A percentile compares a stretch with the other conserved stretches of the same genome.
These are phyloP conservation scores for Spisula solida DNA, from an alignment of 2,888 invertebrate species.

Conservation along the genomic window DNA sequence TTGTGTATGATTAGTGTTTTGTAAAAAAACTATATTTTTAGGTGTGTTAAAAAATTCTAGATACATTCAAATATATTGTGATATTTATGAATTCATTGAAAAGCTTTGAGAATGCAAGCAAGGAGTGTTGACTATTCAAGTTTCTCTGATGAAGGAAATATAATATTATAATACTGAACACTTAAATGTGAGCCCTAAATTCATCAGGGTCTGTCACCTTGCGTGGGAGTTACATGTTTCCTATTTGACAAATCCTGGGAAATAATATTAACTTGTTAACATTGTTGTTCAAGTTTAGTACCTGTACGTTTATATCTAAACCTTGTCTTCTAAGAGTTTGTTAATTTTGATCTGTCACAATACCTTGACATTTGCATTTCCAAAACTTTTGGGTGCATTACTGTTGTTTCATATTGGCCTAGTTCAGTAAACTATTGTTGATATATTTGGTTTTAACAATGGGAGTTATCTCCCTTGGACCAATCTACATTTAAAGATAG, in stretches of 20 bases:
- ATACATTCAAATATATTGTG: neutral
- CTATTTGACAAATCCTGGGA: too few relatives aligned
- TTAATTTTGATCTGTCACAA: too few relatives aligned
- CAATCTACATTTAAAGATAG: neutral
- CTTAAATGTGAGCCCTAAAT: too few relatives aligned
- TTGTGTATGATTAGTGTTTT: constrained; percentile 72
- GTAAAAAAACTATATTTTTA: neutral
- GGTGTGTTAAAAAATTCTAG: neutral
- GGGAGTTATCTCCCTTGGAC: neutral
- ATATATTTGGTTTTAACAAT: neutral
- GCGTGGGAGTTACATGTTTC: too few relatives aligned
- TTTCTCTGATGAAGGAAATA: too few relatives aligned
- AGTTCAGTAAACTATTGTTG: neutral
- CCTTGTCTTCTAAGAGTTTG: too few relatives aligned
- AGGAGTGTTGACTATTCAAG: too few relatives aligned
- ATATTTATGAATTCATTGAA: neutral
- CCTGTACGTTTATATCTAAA: too few relatives aligned
- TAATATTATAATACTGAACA: too few relatives aligned
- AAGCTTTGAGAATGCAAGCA: constrained; percentile 1
- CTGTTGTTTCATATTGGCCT: neutral
- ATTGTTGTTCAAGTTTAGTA: too few relatives aligned
- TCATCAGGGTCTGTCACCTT: too few relatives aligned
- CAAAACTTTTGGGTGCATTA: neutral
- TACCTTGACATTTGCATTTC: neutral
- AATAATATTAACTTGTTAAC: too few relatives aligned